A percentile compares a stretch with the other conserved stretches of the same genome.
phyloP scores from a whole-genome alignment of 2,113 vertebrate genomes.

The Pithys albifrons region DNA sequence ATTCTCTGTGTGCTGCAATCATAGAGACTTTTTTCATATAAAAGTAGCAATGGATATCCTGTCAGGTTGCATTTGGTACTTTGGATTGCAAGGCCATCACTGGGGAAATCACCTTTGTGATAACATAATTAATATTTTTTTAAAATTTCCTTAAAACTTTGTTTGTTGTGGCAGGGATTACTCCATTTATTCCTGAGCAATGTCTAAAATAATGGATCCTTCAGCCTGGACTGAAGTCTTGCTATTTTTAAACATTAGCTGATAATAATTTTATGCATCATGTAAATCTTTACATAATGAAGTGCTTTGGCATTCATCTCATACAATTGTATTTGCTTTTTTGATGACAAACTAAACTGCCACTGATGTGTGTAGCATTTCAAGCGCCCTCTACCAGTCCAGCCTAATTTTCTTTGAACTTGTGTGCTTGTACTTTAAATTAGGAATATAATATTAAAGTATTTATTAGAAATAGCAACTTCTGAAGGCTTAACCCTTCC shows the following conservation, averaged over 20 bases:
- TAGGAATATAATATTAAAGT: not conserved
- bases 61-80: not conserved
- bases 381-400: not conserved
- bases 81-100: not conserved
- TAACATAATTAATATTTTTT: not conserved
- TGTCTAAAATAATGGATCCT: not conserved
- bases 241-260: not conserved
- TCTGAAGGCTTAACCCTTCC: not conserved
- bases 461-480: not conserved
- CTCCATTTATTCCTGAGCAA: not conserved
- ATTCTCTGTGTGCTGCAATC: not conserved
- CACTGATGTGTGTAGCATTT: not conserved
- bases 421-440: not conserved
- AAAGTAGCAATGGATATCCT: not conserved
- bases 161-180: not conserved
- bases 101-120: not conserved
- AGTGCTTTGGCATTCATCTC: conserved; percentile 33
- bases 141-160: not conserved
- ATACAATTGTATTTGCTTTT: conserved; percentile 25
- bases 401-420: not conserved
- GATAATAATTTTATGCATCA: conserved; percentile 18
- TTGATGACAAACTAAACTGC: conserved; percentile 31
- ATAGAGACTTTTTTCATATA: not conserved
- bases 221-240: not conserved
- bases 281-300: conserved; percentile 24